These are phyloP conservation scores for Otis tarda DNA, from an alignment of 2,113 vertebrate species.

Conservation along the genomic window DNA sequence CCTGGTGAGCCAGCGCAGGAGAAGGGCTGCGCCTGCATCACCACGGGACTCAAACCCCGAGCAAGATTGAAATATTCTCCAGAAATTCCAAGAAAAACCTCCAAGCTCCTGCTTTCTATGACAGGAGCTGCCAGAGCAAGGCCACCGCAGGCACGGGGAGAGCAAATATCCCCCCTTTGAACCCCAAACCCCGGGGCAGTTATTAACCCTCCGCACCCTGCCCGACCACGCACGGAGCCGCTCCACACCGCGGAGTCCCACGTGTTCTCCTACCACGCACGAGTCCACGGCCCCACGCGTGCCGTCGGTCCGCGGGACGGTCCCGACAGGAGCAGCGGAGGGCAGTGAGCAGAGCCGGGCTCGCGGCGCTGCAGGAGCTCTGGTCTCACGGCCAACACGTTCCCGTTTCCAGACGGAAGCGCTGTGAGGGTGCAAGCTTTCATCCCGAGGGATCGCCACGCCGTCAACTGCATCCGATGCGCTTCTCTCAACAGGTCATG, in stretches of 20 bases:
- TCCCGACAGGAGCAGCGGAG: not conserved
- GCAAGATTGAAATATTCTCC: not conserved
- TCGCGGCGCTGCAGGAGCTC: not conserved
- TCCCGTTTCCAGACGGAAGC: not conserved
- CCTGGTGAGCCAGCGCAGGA: not conserved
- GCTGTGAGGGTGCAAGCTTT: not conserved
- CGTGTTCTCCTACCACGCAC: not conserved
- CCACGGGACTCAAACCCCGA: not conserved
- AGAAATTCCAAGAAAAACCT: not conserved
- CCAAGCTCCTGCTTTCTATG: not conserved
- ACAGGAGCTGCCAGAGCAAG: not conserved
- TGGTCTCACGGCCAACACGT: fast-evolving
- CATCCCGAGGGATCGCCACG: not conserved
- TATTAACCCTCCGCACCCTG: not conserved
- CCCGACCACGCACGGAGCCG: fast-evolving
- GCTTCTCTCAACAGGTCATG: slow-evolving; percentile 90
- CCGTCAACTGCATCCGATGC: not conserved
- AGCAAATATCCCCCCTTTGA: not conserved
- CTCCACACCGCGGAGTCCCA: not conserved
- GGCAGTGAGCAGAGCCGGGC: not conserved
- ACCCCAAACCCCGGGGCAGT: not conserved
- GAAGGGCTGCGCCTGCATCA: not conserved
- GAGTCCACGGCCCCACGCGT: fast-evolving
- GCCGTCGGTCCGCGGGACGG: not conserved
- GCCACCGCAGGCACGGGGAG: not conserved